A percentile compares a stretch with the other conserved stretches of the same genome.
Conservation (phyloP, 2,113 vertebrate genomes). For the Bufo gargarizans region DNA sequence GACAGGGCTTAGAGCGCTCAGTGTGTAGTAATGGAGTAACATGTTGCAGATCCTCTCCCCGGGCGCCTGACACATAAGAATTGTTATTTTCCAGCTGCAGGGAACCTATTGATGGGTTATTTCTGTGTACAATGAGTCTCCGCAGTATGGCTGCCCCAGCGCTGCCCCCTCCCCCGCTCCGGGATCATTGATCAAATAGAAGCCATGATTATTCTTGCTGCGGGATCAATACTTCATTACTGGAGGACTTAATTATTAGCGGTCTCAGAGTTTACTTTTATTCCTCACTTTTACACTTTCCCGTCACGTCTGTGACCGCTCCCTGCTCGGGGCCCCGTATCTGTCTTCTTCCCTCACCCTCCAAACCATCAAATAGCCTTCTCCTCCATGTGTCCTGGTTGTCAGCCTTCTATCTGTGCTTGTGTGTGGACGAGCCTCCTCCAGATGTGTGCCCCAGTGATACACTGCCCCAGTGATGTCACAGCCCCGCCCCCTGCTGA, state of each 20-base stretch:
- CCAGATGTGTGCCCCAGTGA: no score
- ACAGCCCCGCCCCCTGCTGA: neutral
- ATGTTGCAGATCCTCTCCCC: neutral
- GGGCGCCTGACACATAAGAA: neutral
- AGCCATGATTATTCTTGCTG: neutral
- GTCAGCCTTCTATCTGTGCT: neutral
- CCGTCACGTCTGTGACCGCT: neutral
- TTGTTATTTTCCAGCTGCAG: neutral
- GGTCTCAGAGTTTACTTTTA: neutral
- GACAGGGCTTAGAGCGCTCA: neutral
- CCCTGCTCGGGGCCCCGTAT: constrained; percentile 17
- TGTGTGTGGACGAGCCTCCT: no score
- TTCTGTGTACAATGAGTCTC: neutral
- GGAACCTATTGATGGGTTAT: neutral
- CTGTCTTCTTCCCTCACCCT: constrained; percentile 7
- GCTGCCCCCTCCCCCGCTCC: neutral
- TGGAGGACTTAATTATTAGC: constrained; percentile 17
- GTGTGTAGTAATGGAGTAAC: neutral
- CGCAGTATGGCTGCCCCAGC: neutral
- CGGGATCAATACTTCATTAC: constrained; percentile 49
- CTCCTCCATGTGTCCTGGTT: neutral
- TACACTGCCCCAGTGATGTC: neutral
- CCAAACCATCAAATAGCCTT: neutral
- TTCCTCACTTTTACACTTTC: neutral
- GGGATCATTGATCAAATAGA: neutral